Conservation (phyloP, 1,140 invertebrate genomes). For the Drosophila rhopaloa region DNA sequence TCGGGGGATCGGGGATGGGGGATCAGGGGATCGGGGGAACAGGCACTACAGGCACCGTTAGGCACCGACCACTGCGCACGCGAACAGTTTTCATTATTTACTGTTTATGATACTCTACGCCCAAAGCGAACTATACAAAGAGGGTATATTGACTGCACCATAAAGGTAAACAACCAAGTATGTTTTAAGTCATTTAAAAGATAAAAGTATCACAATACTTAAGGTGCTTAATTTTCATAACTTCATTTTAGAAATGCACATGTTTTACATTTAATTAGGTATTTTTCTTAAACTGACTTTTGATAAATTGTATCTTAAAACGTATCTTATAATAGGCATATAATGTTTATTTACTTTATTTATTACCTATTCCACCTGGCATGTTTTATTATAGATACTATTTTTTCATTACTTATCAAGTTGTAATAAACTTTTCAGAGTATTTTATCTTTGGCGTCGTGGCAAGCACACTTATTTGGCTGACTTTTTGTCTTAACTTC, state of each 20-base stretch:
- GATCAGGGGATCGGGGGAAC: background rate
- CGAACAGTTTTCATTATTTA: conserved; percentile 73
- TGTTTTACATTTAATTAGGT: too few species aligned
- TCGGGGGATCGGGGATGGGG: background rate
- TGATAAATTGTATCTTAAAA: too few species aligned
- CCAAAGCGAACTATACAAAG: background rate
- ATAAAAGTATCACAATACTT: background rate
- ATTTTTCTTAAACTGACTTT: too few species aligned
- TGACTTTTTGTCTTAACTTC: conserved; percentile 51
- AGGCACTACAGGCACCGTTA: conserved; percentile 72
- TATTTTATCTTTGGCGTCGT: conserved; percentile 19
- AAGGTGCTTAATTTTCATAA: too few species aligned
- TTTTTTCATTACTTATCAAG: too few species aligned
- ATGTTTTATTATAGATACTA: too few species aligned
- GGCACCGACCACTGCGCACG: conserved; percentile 64
- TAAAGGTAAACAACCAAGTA: background rate
- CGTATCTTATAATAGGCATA: too few species aligned
- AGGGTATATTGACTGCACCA: background rate
- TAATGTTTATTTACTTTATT: too few species aligned
- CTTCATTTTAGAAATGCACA: too few species aligned
- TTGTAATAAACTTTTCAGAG: background rate
- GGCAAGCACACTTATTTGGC: background rate
- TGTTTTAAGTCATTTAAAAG: background rate
- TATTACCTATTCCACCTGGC: too few species aligned
- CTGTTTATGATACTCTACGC: conserved; percentile 49